phyloP scores from a whole-genome alignment of 2,888 invertebrate genomes.

The Syritta pipiens region DNA sequence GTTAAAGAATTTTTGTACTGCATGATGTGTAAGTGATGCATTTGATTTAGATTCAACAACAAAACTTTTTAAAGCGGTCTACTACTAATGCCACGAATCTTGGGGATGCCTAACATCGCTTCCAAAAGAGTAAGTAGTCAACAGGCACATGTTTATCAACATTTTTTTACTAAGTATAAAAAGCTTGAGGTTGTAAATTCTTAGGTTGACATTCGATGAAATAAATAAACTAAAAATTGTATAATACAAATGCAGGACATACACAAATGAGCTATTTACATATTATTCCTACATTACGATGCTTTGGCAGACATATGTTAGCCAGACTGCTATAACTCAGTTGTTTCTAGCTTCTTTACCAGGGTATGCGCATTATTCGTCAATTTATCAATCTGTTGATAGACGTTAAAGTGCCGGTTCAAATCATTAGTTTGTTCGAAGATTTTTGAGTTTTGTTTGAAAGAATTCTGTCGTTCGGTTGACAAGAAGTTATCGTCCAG shows the following conservation, averaged over 20 bases:
- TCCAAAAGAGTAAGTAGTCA: no score
- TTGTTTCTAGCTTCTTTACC: conserved; percentile 88
- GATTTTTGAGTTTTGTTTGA: conserved; percentile 79
- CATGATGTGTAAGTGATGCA: no score
- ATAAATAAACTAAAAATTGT: conserved; percentile 45
- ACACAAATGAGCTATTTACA: conserved; percentile 30
- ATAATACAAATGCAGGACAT: conserved; percentile 28
- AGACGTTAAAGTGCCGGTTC: conserved; percentile 84
- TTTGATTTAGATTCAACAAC: no score
- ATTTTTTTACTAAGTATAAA: no score
- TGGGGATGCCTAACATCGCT: no score
- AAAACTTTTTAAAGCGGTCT: no score
- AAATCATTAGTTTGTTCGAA: conserved; percentile 81
- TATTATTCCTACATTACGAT: neutral
- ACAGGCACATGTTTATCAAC: no score
- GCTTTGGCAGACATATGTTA: no score
- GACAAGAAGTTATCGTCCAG: conserved; percentile 91
- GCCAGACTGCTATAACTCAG: conserved; percentile 81
- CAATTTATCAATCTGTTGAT: conserved; percentile 86
- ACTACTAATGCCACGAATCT: no score
- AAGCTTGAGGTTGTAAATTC: neutral
- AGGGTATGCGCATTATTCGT: conserved; percentile 82
- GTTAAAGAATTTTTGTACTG: no score
- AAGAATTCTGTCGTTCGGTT: conserved; percentile 78
- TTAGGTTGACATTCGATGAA: conserved; percentile 45